These are phyloP conservation scores for Lepidocyrtoides sp. DNA, from an alignment of 2,888 invertebrate genomes.

Conservation along the genomic window DNA sequence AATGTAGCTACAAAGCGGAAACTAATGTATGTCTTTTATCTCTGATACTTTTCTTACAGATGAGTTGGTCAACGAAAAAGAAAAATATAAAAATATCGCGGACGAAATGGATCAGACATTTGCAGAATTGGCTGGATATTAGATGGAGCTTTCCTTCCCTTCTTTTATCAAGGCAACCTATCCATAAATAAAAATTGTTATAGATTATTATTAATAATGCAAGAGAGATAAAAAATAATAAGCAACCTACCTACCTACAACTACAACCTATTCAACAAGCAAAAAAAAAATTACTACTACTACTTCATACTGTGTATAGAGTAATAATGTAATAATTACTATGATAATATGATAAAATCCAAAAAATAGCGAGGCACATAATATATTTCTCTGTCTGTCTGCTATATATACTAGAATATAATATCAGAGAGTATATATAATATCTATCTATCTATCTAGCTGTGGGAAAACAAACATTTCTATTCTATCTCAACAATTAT, in stretches of 20 bases:
- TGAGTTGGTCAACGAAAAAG: constrained; percentile 94
- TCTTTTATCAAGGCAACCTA: constrained; percentile 70
- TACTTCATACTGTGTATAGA: constrained; percentile 78
- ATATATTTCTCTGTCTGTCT: constrained; percentile 70
- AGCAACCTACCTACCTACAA: constrained; percentile 74
- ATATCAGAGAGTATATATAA: constrained; percentile 64
- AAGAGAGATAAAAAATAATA: constrained; percentile 56
- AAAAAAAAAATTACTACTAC: constrained; percentile 64
- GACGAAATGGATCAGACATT: constrained; percentile 99
- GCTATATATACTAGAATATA: constrained; percentile 60
- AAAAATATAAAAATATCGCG: constrained; percentile 98
- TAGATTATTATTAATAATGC: constrained; percentile 52
- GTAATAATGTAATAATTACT: constrained; percentile 58
- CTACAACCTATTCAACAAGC: constrained; percentile 54
- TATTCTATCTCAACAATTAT: constrained; percentile 71
- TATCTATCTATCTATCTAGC: constrained; percentile 31
- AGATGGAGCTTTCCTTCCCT: constrained; percentile 87
- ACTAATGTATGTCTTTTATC: constrained; percentile 39
- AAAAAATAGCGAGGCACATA: constrained; percentile 74
- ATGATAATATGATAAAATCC: constrained; percentile 28
- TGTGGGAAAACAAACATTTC: constrained; percentile 73
- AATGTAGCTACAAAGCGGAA: neutral
- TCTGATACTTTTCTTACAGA: constrained; percentile 88
- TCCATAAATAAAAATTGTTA: constrained; percentile 40
- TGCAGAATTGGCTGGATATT: constrained; percentile 98